Evolutionary conservation across 1,140 invertebrate species (phyloP), one percentile per base, ranked within the genome.

Genomic region (Pachypsylla venusta): DNA sequence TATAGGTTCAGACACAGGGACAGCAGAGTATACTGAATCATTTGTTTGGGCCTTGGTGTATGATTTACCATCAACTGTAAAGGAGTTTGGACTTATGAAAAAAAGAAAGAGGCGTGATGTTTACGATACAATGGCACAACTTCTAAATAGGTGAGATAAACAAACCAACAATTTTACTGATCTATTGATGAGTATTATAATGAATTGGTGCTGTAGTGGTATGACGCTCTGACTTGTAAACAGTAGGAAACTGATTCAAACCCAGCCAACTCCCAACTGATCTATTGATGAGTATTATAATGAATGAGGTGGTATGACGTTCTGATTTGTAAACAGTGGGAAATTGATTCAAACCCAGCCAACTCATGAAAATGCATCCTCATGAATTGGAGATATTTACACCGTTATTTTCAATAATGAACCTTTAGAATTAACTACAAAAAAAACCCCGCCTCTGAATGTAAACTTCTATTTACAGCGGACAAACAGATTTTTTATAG

Each of bases 41-140:
- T 48, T 48, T 19, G 42, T 48, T 4, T 48, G 42, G 42, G 42
- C 42, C 42, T 48, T 48, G 42, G 42, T 48, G n/a, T 48, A 48
- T 19, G 42, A 48, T n/a, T 19, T 48, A 22, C 42, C 42, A n/a
- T 48, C 42, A 7, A 48, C 42, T n/a, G n/a, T 48, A 22, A 4
- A 48, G 42, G 42, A 48, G n/a, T 48, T 48, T 19, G 42, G 42
- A 5, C 42, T 48, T 7, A 19, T 19, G 42, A 48, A 22, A 22
- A 7, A n/a, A n/a, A 35, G 30, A 35, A 48, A 48, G 42, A n/a
- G 42, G 5, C 4, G 42, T 5, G 42, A 48, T 48, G 42, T 48
- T 5, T 22, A 48, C 16, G n/a, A 22, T 19, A 48, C 42, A 7
- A 48, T 48, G 42, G 42, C 42, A 10, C 42, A 48, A 22, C 42